Evolutionary conservation across 2,888 invertebrate genomes (phyloP).

Genomic region (Drosophila aldrichi): DNA sequence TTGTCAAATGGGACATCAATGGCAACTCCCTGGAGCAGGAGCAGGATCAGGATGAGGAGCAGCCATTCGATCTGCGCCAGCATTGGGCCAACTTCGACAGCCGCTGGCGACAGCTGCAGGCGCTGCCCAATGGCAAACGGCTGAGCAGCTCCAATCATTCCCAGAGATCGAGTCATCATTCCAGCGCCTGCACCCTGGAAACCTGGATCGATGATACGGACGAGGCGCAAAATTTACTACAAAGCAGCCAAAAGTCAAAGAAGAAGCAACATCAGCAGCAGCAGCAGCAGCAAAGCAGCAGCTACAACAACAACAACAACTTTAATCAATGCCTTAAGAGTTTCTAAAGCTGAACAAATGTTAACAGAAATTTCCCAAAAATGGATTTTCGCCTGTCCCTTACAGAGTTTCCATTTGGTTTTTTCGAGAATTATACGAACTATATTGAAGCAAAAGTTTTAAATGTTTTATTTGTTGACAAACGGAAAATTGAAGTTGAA

Average conservation of each 20-base stretch:
- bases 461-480: not conserved
- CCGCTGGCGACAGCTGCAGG: slow-evolving; percentile 69
- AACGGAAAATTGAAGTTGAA: not conserved
- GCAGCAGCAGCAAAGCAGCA: not conserved
- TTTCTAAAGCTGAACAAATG: slow-evolving; percentile 53
- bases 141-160: slow-evolving; percentile 56
- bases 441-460: slow-evolving; percentile 18
- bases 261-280: slow-evolving; percentile 3
- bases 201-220: slow-evolving; percentile 85
- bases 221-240: slow-evolving; percentile 56
- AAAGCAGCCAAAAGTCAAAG: slow-evolving; percentile 19
- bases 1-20: slow-evolving; percentile 84
- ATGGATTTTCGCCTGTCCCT: slow-evolving; percentile 11
- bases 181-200: slow-evolving; percentile 84
- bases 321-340: slow-evolving; percentile 78
- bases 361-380: slow-evolving; percentile 7
- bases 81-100: slow-evolving; percentile 78
- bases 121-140: slow-evolving; percentile 50
- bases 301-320: slow-evolving; percentile 35
- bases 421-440: slow-evolving; percentile 49
- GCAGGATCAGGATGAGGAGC: slow-evolving; percentile 78
- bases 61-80: slow-evolving; percentile 63
- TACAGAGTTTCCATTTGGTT: slow-evolving; percentile 37
- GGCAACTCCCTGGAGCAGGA: slow-evolving; percentile 83
- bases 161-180: slow-evolving; percentile 82